Evolutionary conservation across 2,797 vertebrate species (phyloP).

Genomic region (Pteropus rufus): DNA sequence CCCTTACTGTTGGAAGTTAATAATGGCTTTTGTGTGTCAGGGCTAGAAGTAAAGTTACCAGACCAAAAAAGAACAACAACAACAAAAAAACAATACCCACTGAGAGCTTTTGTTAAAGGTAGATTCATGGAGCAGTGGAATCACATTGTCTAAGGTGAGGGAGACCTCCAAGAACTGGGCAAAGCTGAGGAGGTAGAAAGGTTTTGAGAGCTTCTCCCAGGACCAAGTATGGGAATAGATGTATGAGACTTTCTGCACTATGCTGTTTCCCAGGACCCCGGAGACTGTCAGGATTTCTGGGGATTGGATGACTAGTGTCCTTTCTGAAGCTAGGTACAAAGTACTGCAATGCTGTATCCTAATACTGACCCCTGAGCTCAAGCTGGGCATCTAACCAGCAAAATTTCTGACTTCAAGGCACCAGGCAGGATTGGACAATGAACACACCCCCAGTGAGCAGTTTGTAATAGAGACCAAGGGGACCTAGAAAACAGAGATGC

Average conservation of each 20-base stretch:
- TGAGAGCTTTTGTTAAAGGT: conserved; percentile 13
- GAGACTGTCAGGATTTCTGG: not conserved
- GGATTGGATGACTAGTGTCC: not conserved
- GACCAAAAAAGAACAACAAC: not conserved
- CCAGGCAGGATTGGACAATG: not conserved
- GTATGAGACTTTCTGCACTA: not conserved
- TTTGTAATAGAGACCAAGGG: not conserved
- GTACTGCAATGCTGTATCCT: not conserved
- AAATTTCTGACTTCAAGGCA: not conserved
- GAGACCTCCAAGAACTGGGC: not conserved
- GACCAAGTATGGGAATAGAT: rapidly evolving
- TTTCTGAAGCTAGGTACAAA: not conserved
- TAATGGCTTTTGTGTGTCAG: not conserved
- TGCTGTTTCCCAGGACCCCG: not conserved
- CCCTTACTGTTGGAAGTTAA: conserved; percentile 20
- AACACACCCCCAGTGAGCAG: not conserved
- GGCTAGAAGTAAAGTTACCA: conserved; percentile 21
- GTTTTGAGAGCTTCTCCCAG: not conserved
- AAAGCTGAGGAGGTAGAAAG: not conserved
- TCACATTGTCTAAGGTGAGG: not conserved
- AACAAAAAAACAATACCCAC: not conserved
- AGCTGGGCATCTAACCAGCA: not conserved
- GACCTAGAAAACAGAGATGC: not conserved
- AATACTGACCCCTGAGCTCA: not conserved
- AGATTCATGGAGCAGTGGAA: not conserved